Evolutionary conservation across 2,797 vertebrate genomes (phyloP).

Genomic region (Macropus fuliginosus): DNA sequence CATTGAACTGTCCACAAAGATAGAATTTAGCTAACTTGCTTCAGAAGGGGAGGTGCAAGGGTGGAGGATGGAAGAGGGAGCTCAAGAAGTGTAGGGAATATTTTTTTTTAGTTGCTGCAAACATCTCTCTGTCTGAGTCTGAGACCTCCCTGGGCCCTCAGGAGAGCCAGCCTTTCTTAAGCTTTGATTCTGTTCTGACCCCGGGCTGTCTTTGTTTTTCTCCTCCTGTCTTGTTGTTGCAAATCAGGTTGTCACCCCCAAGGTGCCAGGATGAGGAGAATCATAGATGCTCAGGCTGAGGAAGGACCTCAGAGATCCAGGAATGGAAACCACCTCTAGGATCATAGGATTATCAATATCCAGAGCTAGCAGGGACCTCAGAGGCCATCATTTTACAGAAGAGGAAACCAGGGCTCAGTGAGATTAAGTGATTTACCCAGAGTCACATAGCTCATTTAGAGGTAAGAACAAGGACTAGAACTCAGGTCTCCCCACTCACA

Average conservation of each 20-base stretch:
- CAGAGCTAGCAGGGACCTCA: not conserved
- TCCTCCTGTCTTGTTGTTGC: not conserved
- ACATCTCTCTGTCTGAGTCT: conserved; percentile 2
- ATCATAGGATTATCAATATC: not conserved
- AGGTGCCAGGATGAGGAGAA: not conserved
- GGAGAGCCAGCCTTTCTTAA: conserved; percentile 19
- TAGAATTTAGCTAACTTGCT: conserved; percentile 83
- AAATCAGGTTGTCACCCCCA: not conserved
- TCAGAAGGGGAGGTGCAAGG: conserved; percentile 47
- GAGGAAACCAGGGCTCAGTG: not conserved
- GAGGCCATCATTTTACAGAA: conserved; percentile 29
- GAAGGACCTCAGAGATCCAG: conserved; percentile 14
- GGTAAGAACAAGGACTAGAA: not conserved
- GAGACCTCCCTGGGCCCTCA: conserved; percentile 21
- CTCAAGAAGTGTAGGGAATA: not conserved
- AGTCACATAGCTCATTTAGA: not conserved
- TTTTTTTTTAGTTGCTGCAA: conserved; percentile 49
- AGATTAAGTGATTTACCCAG: not conserved
- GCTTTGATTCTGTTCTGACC: conserved; percentile 17
- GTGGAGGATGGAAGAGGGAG: conserved; percentile 8
- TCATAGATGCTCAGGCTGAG: not conserved
- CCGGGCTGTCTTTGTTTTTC: conserved; percentile 3
- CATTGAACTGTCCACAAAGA: conserved; percentile 87
- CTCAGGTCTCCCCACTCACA: not conserved
- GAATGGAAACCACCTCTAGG: not conserved